Evolutionary conservation across 2,113 vertebrate species (phyloP), one percentile per base, ranked within the genome.

Genomic region (Oncorhynchus keta): DNA sequence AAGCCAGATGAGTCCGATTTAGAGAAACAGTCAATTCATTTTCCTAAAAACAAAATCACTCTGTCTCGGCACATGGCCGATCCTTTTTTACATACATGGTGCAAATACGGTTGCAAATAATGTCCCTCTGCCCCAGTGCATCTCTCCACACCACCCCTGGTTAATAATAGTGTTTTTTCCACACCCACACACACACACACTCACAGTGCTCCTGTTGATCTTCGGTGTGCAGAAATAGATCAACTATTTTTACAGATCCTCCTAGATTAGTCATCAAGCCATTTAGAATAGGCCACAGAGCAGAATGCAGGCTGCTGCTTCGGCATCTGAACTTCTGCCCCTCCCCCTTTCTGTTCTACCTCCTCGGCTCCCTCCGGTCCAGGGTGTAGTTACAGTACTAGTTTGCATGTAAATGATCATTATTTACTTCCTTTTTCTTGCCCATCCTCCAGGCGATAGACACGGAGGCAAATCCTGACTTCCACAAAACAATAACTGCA

Each of bases 181-280:
- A 73, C 62, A 65, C 22, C 7, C 61, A 57, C 49, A 49, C 55
- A 66, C 70, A 51, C 32, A 64, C 65, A 35, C 57, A 64, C 57
- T 73, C 72, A 70, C 70, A 51, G 18, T 28, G 30, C 14, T 70
- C 18, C 24, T 39, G 62, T 67, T 48, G 70, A 74, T 71, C 76
- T 75, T n/a, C n/a, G 9, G 70, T 59, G 78, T 72, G 78, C 87
- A 86, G 77, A 89, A 91, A 91, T 88, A 90, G 85, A 92, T 84
- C 7, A 83, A 87, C 84, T 93, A 90, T 91, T 92, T 93, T 89
- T 89, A 88, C 73, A 85, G 86, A 89, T 89, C 81, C 84, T 83
- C 68, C 8, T 55, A 85, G 81, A 85, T 90, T 83, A 85, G 76
- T 84, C 86, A 90, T 82, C 85, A 87, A 75, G 73, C 69, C 78